phyloP scores from a whole-genome alignment of 2,888 invertebrate species.

The Crioceris asparagi region DNA sequence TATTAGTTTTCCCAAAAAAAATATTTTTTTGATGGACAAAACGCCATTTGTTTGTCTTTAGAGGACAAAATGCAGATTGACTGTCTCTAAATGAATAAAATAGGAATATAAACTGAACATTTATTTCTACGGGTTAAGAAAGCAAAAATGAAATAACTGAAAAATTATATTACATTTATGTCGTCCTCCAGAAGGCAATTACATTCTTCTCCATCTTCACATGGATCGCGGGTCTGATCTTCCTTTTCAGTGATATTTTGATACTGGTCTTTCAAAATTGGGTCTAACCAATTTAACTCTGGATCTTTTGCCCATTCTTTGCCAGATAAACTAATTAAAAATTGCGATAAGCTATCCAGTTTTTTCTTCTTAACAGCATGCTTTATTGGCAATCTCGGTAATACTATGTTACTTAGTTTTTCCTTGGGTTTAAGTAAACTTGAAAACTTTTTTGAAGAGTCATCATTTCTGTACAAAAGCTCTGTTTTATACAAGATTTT shows the following conservation, averaged over 20 bases:
- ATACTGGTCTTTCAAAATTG: constrained; percentile 7
- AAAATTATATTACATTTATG: constrained; percentile 3
- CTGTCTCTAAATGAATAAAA: no score
- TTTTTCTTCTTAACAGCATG: constrained; percentile 6
- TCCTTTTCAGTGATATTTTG: constrained; percentile 1
- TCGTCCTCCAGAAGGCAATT: constrained; percentile 4
- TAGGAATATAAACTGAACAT: no score
- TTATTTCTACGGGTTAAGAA: no score
- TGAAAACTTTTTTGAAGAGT: constrained; percentile 6
- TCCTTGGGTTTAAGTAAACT: constrained; percentile 8
- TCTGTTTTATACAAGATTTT: constrained; percentile 4
- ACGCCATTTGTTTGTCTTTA: no score
- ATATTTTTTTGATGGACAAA: no score
- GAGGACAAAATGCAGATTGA: no score
- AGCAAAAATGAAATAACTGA: no score
- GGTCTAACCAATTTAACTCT: constrained; percentile 7
- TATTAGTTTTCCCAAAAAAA: no score
- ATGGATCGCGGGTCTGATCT: background rate
- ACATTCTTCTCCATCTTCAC: constrained; percentile 4
- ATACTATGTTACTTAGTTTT: constrained; percentile 6
- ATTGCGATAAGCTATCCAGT: constrained; percentile 7
- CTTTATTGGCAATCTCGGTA: constrained; percentile 6
- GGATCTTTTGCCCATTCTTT: constrained; percentile 8
- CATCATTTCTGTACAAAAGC: constrained; percentile 6
- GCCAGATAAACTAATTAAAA: constrained; percentile 7